These are phyloP conservation scores for Gorsachius goisagi DNA, from an alignment of 2,113 vertebrate species.

Conservation along the genomic window DNA sequence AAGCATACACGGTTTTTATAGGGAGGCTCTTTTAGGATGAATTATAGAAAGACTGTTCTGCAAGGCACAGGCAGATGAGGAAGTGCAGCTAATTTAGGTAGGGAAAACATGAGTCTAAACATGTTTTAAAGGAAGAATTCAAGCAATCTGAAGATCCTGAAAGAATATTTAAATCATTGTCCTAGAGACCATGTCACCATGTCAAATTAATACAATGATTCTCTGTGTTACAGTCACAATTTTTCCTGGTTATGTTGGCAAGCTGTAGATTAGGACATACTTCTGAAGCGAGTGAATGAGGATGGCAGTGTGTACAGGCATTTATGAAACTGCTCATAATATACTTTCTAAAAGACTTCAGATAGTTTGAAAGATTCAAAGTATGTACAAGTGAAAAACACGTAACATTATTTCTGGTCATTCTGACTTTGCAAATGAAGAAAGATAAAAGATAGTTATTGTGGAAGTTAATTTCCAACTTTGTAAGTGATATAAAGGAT, in stretches of 20 bases:
- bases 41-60: background rate
- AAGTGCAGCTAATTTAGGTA: background rate
- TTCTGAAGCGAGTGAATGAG: background rate
- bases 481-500: background rate
- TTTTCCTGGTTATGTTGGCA: background rate
- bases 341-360: background rate
- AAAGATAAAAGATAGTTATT: background rate
- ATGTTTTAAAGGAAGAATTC: background rate
- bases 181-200: background rate
- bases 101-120: background rate
- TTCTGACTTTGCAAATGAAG: background rate
- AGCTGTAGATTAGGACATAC: background rate
- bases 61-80: background rate
- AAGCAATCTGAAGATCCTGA: background rate
- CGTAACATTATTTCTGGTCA: background rate
- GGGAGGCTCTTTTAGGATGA: background rate
- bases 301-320: background rate
- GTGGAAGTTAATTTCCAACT: background rate
- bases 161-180: background rate
- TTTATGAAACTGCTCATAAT: background rate
- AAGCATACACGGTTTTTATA: background rate
- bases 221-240: background rate
- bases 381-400: background rate
- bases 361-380: background rate
- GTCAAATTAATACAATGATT: background rate